Conservation (phyloP, 2,888 invertebrate species). For the Drosophila kuntzei region DNA sequence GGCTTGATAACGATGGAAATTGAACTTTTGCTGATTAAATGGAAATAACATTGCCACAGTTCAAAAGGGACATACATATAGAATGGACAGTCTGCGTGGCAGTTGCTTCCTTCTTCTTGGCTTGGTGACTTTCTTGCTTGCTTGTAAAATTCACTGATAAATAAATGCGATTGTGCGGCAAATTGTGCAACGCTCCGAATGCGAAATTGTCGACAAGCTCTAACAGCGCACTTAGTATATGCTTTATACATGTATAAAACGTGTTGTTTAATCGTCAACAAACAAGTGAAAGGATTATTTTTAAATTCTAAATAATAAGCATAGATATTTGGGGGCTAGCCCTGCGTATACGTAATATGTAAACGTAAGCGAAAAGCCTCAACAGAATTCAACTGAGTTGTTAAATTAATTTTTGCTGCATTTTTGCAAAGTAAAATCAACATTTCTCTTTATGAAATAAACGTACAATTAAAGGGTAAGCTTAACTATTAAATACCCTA, state of each 20-base stretch:
- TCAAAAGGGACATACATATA: slow-evolving; percentile 43
- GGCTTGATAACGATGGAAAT: slow-evolving; percentile 60
- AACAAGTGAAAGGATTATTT: slow-evolving; percentile 53
- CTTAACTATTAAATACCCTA: slow-evolving; percentile 29
- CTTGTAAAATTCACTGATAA: slow-evolving; percentile 71
- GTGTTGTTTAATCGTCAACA: slow-evolving; percentile 34
- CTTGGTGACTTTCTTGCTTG: slow-evolving; percentile 36
- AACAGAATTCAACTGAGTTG: slow-evolving; percentile 83
- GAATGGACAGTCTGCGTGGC: slow-evolving; percentile 33
- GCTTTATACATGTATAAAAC: slow-evolving; percentile 34
- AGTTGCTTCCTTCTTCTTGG: slow-evolving; percentile 58
- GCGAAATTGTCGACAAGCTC: slow-evolving; percentile 73
- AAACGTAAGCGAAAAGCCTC: slow-evolving; percentile 64
- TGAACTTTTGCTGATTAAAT: slow-evolving; percentile 76
- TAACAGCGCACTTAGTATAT: slow-evolving; percentile 43
- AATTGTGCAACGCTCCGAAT: slow-evolving; percentile 77
- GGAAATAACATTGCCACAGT: slow-evolving; percentile 68
- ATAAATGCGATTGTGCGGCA: slow-evolving; percentile 80
- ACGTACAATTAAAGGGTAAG: slow-evolving; percentile 14
- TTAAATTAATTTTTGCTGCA: slow-evolving; percentile 83
- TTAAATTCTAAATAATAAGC: slow-evolving; percentile 24
- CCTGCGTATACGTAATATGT: slow-evolving; percentile 69
- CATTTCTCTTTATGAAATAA: slow-evolving; percentile 44
- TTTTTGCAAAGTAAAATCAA: slow-evolving; percentile 68
- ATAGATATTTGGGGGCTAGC: slow-evolving; percentile 19